Conservation (phyloP, 2,888 invertebrate genomes). For the Trissoscelio sp. region DNA sequence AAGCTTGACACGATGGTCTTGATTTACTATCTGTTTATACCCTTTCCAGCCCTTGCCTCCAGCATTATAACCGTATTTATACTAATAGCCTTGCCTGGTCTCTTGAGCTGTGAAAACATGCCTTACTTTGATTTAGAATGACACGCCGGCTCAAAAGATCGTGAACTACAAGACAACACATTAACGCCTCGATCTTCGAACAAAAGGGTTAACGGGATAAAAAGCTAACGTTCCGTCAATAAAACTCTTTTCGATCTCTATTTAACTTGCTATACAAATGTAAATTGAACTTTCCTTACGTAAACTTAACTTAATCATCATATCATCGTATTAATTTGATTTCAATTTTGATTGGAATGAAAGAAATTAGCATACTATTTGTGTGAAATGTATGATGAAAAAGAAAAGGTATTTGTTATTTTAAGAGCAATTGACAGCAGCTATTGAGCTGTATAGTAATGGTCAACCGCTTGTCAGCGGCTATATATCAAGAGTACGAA, state of each 20-base stretch:
- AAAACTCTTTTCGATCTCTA: constrained; percentile 1
- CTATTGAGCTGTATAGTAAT: constrained; percentile 70
- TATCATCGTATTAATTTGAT: too few relatives aligned
- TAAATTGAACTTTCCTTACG: too few relatives aligned
- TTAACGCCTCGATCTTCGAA: constrained; percentile 38
- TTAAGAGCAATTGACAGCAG: constrained; percentile 66
- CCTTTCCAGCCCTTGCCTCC: constrained; percentile 77
- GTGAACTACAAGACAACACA: constrained; percentile 54
- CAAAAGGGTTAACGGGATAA: constrained; percentile 31
- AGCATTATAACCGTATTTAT: constrained; percentile 83
- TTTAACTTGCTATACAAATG: not conserved
- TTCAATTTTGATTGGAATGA: too few relatives aligned
- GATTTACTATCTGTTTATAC: constrained; percentile 82
- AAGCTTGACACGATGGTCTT: constrained; percentile 71
- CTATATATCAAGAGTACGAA: constrained; percentile 69
- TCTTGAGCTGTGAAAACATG: constrained; percentile 70
- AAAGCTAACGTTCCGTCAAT: constrained; percentile 22
- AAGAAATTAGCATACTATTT: not conserved
- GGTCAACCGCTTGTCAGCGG: constrained; percentile 70
- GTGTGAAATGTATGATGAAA: constrained; percentile 25
- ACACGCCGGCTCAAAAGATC: constrained; percentile 63
- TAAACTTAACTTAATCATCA: too few relatives aligned
- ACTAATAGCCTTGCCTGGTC: constrained; percentile 77
- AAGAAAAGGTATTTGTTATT: constrained; percentile 49
- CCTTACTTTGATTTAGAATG: constrained; percentile 74